Evolutionary conservation across 2,888 invertebrate species (phyloP).

Genomic region (Drosophila multiciliata): DNA sequence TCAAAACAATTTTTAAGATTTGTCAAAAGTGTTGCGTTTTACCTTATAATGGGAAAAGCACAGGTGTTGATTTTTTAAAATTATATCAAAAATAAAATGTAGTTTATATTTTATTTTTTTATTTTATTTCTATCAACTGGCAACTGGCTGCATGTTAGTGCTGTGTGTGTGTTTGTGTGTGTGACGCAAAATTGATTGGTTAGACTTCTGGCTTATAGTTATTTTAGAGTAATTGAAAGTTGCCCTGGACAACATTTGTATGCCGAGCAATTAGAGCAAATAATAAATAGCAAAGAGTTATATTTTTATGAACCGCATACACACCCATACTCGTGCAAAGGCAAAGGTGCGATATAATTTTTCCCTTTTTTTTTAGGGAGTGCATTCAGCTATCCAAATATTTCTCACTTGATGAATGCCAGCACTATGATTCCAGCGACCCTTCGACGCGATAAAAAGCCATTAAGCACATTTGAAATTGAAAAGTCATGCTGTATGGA

Average conservation of each 20-base stretch:
- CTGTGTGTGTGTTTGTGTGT: not conserved
- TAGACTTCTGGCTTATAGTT: conserved; percentile 59
- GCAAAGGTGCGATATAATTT: conserved; percentile 8
- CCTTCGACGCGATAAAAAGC: conserved; percentile 44
- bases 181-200: conserved; percentile 49
- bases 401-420: conserved; percentile 46
- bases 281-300: conserved; percentile 18
- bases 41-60: not conserved
- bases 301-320: conserved; percentile 28
- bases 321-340: not conserved
- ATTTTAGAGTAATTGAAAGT: conserved; percentile 68
- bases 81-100: not conserved
- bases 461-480: conserved; percentile 68
- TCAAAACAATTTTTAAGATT: not conserved
- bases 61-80: too few species aligned
- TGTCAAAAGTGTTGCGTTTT: not conserved
- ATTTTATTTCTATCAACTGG: not conserved
- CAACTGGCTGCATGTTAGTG: conserved; percentile 2
- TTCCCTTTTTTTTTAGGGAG: not conserved
- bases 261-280: not conserved
- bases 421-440: conserved; percentile 1
- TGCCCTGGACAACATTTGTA: conserved; percentile 37
- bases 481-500: conserved; percentile 68
- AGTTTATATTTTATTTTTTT: not conserved
- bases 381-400: conserved; percentile 45